phyloP scores from a whole-genome alignment of 2,888 invertebrate species.

The Agrilus cyanescens region DNA sequence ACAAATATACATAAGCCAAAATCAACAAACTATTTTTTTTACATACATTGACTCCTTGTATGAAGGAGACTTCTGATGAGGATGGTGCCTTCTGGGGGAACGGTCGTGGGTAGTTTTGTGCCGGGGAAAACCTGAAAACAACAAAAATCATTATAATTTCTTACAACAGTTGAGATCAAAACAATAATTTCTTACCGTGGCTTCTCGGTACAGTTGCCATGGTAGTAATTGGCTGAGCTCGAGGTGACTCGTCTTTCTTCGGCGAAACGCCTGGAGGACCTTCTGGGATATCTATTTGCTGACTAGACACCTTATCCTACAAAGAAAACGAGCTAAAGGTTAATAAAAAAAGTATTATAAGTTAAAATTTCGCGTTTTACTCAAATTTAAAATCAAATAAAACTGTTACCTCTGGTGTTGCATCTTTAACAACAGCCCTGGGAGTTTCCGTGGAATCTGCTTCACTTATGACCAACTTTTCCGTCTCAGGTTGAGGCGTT shows the following conservation, averaged over 20 bases:
- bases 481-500: slow-evolving; percentile 20
- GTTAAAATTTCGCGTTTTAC: background rate
- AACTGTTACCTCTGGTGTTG: background rate
- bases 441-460: slow-evolving; percentile 34
- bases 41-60: slow-evolving; percentile 12
- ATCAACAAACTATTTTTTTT: background rate
- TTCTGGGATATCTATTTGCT: slow-evolving; percentile 19
- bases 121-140: slow-evolving; percentile 2
- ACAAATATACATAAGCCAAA: background rate
- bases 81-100: slow-evolving; percentile 16
- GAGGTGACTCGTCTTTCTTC: slow-evolving; percentile 22
- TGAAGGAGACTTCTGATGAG: slow-evolving; percentile 11
- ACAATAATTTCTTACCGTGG: background rate
- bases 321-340: slow-evolving; percentile 3
- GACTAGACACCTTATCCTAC: slow-evolving; percentile 12
- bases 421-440: slow-evolving; percentile 15
- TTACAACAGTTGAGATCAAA: slow-evolving; percentile 1
- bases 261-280: slow-evolving; percentile 33
- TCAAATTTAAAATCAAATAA: background rate
- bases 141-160: background rate
- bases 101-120: slow-evolving; percentile 8
- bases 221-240: slow-evolving; percentile 18
- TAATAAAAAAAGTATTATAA: background rate
- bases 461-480: slow-evolving; percentile 34
- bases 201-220: slow-evolving; percentile 12